Base-by-base conservation (phyloP, 2,888 invertebrate genomes). In the Oeneis ivallda region DNA sequence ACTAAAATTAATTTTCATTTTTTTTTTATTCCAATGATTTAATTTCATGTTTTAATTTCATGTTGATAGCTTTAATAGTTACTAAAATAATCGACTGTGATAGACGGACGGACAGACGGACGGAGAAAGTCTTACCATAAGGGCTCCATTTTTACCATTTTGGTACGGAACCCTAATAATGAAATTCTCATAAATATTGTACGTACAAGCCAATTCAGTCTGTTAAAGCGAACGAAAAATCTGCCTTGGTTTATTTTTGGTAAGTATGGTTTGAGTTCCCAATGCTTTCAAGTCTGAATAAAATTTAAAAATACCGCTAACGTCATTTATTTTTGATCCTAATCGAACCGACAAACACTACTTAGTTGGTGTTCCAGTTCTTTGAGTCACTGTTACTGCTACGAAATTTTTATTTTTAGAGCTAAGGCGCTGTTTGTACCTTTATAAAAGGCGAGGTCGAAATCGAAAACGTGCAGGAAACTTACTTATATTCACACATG, bases 301-400 rank as follows among this genome's bases (percentile, higher is more conserved):
- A 39, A 56, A 56, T 41, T 19, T 56, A 39, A 41, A 56, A 56
- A 41, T 2, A 41, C 6, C 39, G 19, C 41, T 39, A 56, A 56
- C 56, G 56, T 56, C 41, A 56, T 56, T 56, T 41, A n/a, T n/a
- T n/a, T n/a, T n/a, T 19, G 56, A 13, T 41, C 17, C 39, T 11
- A 41, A 56, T 56, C 56, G 39, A 54, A 39, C 34, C 37, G 37
- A 54, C 37, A n/a, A 54, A 19, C 19, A 13, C 19, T 56, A 39
- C 56, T 41, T 13, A 19, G 56, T 56, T 41, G 56, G 56, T 13
- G 56, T 56, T 41, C 11, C 56, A 56, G 41, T 41, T 56, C 17
- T 15, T 56, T 56, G 41, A 17, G 10, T 17, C 41, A 56, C 39
- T 41, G 17, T 56, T 41, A 41, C 17, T 53, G 15, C n/a, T n/a